Evolutionary conservation across 2,888 invertebrate genomes (phyloP).

Genomic region (Eubasilissa splendida): DNA sequence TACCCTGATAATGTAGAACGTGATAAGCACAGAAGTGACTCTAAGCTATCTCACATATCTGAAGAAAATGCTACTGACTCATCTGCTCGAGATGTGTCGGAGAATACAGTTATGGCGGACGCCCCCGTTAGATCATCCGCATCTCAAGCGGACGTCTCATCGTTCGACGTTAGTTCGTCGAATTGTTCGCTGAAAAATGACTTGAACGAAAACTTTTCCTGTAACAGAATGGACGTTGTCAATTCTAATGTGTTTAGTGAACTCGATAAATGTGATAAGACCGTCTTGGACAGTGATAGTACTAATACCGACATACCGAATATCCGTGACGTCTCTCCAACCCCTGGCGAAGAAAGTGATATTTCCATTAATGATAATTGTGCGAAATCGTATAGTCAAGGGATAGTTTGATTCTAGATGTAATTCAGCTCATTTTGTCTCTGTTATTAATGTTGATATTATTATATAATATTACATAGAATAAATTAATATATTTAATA

Average conservation of each 20-base stretch:
- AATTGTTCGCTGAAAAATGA: conserved; percentile 31
- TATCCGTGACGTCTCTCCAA: conserved; percentile 27
- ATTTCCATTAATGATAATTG: conserved; percentile 46
- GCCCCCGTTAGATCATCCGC: background rate
- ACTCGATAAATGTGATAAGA: conserved; percentile 50
- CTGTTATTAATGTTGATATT: conserved; percentile 30
- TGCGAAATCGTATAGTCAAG: conserved; percentile 39
- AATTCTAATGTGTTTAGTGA: conserved; percentile 55
- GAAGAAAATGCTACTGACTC: conserved; percentile 56
- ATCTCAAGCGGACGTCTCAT: background rate
- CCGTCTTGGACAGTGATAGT: conserved; percentile 39
- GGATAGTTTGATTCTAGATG: conserved; percentile 31
- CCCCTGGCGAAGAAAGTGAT: conserved; percentile 48
- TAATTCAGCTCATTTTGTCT: conserved; percentile 32
- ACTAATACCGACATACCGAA: conserved; percentile 20
- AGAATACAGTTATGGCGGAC: conserved; percentile 5
- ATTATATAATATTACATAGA: too few species aligned
- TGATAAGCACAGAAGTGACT: conserved; percentile 50
- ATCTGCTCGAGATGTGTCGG: conserved; percentile 33
- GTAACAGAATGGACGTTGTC: conserved; percentile 46
- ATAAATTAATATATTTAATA: too few species aligned
- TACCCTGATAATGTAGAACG: conserved; percentile 1
- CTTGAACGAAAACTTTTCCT: conserved; percentile 45
- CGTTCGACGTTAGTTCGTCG: background rate
- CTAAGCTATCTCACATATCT: conserved; percentile 56